A percentile compares a stretch with the other conserved stretches of the same genome.
phyloP scores from a whole-genome alignment of 2,888 invertebrate genomes.

The Ophion costatus region DNA sequence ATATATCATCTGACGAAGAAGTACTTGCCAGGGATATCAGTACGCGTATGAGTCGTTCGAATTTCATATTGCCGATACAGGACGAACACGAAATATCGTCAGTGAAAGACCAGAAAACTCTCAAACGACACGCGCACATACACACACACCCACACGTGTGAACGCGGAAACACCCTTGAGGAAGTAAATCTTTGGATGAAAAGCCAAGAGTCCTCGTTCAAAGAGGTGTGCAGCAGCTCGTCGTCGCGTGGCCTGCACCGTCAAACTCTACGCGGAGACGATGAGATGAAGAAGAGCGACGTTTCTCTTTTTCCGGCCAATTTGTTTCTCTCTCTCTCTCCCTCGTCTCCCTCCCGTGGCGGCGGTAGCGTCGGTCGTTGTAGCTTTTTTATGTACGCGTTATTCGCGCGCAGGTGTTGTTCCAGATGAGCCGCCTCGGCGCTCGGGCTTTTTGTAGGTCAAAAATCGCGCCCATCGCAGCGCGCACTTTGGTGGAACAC shows the following conservation, averaged over 20 bases:
- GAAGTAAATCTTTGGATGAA: conserved; percentile 36
- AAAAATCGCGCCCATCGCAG: conserved; percentile 73
- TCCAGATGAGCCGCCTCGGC: conserved; percentile 67
- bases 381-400: conserved; percentile 37
- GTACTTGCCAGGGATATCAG: no score
- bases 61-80: no score
- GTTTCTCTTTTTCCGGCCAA: conserved; percentile 48
- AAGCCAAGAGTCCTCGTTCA: background rate
- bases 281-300: conserved; percentile 27
- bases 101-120: no score
- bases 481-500: background rate
- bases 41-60: no score
- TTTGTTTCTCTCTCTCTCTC: conserved; percentile 40
- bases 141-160: no score
- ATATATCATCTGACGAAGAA: no score
- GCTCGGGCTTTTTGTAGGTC: conserved; percentile 74
- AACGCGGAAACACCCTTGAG: conserved; percentile 33
- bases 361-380: background rate
- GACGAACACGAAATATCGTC: no score
- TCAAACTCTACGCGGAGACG: background rate
- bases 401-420: conserved; percentile 59
- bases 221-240: conserved; percentile 20
- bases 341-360: conserved; percentile 50
- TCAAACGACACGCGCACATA: no score
- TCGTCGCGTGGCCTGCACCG: conserved; percentile 48